These are phyloP conservation scores for Rousettus madagascariensis DNA, from an alignment of 2,797 vertebrate species.

Conservation along the genomic window DNA sequence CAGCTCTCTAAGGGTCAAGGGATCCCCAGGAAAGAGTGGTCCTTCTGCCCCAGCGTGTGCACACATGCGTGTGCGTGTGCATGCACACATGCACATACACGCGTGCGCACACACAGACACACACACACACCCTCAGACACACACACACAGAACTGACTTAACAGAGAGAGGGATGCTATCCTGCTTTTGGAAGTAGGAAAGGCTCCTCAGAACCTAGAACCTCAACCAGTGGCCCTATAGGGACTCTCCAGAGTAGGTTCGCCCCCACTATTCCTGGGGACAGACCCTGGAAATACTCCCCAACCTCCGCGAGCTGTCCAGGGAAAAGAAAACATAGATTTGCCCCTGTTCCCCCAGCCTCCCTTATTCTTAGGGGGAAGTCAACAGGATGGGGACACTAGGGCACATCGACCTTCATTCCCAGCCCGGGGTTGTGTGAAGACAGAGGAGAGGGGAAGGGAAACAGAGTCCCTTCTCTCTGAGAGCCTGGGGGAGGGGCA, in stretches of 20 bases:
- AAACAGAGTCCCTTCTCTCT: neutral
- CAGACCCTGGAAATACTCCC: neutral
- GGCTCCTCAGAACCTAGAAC: neutral
- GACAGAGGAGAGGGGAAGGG: neutral
- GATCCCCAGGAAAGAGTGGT: neutral
- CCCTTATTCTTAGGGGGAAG: neutral
- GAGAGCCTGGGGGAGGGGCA: neutral
- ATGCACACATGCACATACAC: neutral
- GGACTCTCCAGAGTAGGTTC: neutral
- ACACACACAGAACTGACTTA: neutral
- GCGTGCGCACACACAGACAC: neutral
- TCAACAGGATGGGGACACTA: neutral
- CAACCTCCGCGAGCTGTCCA: neutral
- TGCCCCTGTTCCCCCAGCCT: no score
- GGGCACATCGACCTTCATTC: neutral
- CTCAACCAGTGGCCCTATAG: neutral
- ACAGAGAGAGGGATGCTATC: neutral
- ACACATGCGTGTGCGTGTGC: neutral
- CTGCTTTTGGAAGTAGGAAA: neutral
- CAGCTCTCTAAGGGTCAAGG: neutral
- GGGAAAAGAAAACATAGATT: neutral
- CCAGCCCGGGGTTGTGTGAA: neutral
- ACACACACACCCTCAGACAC: neutral
- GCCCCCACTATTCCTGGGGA: neutral
- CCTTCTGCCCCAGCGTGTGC: neutral